Evolutionary conservation across 2,113 vertebrate genomes (phyloP).

Genomic region (Sakesphorus luctuosus): DNA sequence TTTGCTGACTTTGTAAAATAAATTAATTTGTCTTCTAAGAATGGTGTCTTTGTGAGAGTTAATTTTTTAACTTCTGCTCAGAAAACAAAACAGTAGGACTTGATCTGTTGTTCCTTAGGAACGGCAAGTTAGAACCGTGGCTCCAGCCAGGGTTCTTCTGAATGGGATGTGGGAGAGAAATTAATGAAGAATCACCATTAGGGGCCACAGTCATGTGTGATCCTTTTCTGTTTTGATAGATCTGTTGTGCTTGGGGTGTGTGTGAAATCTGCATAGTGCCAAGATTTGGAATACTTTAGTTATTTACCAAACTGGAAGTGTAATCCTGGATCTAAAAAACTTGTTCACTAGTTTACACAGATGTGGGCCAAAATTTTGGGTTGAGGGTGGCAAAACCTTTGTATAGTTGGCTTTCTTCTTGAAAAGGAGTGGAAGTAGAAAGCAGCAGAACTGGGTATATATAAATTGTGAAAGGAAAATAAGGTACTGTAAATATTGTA

Average conservation of each 20-base stretch:
- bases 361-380: neutral
- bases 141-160: neutral
- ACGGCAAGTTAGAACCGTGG: neutral
- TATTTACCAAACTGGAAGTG: neutral
- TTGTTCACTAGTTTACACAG: neutral
- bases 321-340: neutral
- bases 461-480: neutral
- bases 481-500: neutral
- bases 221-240: neutral
- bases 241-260: neutral
- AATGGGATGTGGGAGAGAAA: neutral
- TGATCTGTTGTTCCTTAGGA: neutral
- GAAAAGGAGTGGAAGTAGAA: neutral
- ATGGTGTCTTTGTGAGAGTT: neutral
- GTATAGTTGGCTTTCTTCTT: neutral
- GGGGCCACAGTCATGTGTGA: neutral
- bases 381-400: neutral
- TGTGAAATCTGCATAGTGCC: neutral
- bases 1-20: neutral
- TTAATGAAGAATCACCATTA: neutral
- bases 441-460: neutral
- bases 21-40: neutral
- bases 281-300: neutral
- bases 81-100: neutral
- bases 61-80: neutral